Evolutionary conservation across 30 jellyfish, hydroid and myxozoan species (phyloP).

Genomic region (Hydractinia echinata): DNA sequence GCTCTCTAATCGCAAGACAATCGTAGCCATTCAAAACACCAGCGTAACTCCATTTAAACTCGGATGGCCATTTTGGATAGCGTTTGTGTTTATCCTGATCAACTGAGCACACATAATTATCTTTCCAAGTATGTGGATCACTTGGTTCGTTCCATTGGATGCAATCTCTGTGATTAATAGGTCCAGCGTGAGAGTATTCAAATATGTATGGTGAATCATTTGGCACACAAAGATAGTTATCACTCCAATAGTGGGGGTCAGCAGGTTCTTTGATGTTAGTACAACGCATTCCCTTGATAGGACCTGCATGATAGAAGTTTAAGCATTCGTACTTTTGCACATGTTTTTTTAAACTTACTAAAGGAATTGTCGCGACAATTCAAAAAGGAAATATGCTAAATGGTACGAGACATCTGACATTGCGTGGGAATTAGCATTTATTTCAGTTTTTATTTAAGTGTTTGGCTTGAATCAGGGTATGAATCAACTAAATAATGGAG

Average conservation of each 20-base stretch:
- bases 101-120: neutral
- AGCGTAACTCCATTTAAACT: neutral
- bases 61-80: slow-evolving; percentile 21
- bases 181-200: slow-evolving; percentile 69
- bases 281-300: slow-evolving; percentile 62
- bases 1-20: neutral
- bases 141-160: slow-evolving; percentile 16
- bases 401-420: too few relatives aligned
- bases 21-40: neutral
- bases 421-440: too few relatives aligned
- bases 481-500: too few relatives aligned
- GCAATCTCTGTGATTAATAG: neutral
- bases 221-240: slow-evolving; percentile 62
- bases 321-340: too few relatives aligned
- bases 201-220: slow-evolving; percentile 61
- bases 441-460: too few relatives aligned
- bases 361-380: too few relatives aligned
- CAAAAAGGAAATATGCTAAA: too few relatives aligned
- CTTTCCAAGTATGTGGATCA: slow-evolving; percentile 12
- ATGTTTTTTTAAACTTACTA: too few relatives aligned
- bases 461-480: too few relatives aligned
- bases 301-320: slow-evolving; percentile 34
- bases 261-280: slow-evolving; percentile 63
- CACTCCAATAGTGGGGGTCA: slow-evolving; percentile 82
- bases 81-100: neutral